phyloP scores from a whole-genome alignment of 2,797 vertebrate species.

The Myiotriccus ornatus region DNA sequence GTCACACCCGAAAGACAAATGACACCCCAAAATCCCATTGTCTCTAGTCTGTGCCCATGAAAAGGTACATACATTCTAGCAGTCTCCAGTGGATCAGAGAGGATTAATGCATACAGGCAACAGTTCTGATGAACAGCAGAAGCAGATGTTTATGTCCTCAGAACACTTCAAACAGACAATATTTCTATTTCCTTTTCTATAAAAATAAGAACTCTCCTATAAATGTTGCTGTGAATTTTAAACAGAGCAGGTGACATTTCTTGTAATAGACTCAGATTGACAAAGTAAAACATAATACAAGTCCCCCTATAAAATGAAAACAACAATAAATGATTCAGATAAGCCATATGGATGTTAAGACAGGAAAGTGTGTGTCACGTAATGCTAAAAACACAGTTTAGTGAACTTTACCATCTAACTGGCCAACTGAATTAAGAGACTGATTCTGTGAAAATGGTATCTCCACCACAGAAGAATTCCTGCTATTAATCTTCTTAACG shows the following conservation, averaged over 20 bases:
- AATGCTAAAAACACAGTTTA: neutral
- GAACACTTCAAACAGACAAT: neutral
- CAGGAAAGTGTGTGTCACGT: neutral
- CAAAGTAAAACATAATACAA: neutral
- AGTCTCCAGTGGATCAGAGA: neutral
- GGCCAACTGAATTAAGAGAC: neutral
- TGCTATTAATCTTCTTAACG: neutral
- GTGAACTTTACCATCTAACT: neutral
- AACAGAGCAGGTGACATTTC: neutral
- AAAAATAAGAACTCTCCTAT: neutral
- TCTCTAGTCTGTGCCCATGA: neutral
- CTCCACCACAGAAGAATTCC: neutral
- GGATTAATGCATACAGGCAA: neutral
- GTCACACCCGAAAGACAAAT: neutral
- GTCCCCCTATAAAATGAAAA: neutral
- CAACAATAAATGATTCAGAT: neutral
- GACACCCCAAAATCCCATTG: neutral
- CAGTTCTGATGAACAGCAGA: neutral
- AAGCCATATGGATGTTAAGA: neutral
- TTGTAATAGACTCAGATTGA: neutral
- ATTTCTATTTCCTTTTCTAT: neutral
- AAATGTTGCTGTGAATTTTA: neutral
- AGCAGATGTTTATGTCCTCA: neutral
- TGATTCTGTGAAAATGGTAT: neutral
- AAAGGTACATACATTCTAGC: neutral